phyloP scores from a whole-genome alignment of 2,797 vertebrate species.

The Natrix natrix region DNA sequence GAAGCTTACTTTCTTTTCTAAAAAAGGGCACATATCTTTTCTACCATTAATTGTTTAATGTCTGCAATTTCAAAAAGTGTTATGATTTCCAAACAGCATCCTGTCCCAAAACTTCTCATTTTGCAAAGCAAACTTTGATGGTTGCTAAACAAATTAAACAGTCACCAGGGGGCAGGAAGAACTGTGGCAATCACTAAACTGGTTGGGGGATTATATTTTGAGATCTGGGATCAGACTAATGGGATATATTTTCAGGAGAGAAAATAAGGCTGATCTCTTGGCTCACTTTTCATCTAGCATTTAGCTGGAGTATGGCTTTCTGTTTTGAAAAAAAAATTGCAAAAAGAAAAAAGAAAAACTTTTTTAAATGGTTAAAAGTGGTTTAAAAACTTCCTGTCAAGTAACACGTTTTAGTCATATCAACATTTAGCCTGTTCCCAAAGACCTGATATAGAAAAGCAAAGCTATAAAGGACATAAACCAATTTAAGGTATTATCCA shows the following conservation, averaged over 20 bases:
- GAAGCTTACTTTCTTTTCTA: background rate
- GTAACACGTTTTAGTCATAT: background rate
- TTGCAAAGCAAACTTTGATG: background rate
- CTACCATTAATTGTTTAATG: background rate
- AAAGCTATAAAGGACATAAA: background rate
- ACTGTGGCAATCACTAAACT: background rate
- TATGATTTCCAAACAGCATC: background rate
- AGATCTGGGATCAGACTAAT: background rate
- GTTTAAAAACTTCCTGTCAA: background rate
- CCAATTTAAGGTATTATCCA: background rate
- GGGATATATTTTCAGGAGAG: background rate
- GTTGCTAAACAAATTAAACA: background rate
- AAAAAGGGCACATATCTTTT: background rate
- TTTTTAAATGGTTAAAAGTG: background rate
- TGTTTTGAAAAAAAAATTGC: background rate
- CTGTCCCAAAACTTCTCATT: background rate
- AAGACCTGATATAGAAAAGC: background rate
- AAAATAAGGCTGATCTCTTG: background rate
- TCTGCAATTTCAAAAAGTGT: background rate
- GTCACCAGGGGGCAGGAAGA: background rate
- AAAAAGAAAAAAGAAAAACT: background rate
- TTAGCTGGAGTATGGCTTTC: background rate
- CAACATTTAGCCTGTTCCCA: background rate
- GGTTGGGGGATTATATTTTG: background rate
- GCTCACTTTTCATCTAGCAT: background rate